A percentile compares a stretch with the other conserved stretches of the same genome.
These are phyloP conservation scores for Dipodomys ordii DNA, from an alignment of 2,113 vertebrate species.

Conservation along the genomic window DNA sequence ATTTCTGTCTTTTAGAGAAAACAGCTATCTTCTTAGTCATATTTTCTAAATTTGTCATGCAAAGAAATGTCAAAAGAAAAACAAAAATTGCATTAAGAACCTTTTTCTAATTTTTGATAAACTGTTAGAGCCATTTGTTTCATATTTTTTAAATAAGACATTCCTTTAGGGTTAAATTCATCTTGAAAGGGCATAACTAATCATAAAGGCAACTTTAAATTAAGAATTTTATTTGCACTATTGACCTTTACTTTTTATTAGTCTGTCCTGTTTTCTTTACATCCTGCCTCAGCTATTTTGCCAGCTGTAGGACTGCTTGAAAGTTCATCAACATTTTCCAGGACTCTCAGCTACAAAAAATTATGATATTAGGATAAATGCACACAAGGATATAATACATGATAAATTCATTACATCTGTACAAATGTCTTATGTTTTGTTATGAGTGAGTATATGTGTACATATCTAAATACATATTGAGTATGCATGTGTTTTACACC, in stretches of 20 bases:
- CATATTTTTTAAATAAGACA: constrained; percentile 69
- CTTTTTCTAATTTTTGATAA: constrained; percentile 75
- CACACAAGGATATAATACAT: constrained; percentile 15
- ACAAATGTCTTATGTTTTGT: too few species aligned
- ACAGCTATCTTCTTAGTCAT: constrained; percentile 19
- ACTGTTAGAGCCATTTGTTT: constrained; percentile 60
- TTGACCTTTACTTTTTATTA: constrained; percentile 70
- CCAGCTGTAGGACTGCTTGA: background rate
- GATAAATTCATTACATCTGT: background rate
- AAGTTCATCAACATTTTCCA: constrained; percentile 60
- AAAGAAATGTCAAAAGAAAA: constrained; percentile 65
- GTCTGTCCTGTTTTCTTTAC: constrained; percentile 51
- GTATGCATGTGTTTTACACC: background rate
- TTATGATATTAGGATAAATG: constrained; percentile 43
- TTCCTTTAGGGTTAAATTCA: constrained; percentile 60
- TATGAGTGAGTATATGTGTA: background rate
- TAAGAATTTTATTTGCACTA: constrained; percentile 65
- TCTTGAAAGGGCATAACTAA: constrained; percentile 73
- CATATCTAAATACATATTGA: background rate
- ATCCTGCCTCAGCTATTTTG: constrained; percentile 42
- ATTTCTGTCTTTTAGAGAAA: constrained; percentile 37
- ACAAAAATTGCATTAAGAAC: constrained; percentile 57
- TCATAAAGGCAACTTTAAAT: constrained; percentile 66
- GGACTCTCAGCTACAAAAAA: constrained; percentile 16
- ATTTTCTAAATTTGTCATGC: constrained; percentile 75